Conservation (phyloP, 2,888 invertebrate genomes). For the Atrina japonica region DNA sequence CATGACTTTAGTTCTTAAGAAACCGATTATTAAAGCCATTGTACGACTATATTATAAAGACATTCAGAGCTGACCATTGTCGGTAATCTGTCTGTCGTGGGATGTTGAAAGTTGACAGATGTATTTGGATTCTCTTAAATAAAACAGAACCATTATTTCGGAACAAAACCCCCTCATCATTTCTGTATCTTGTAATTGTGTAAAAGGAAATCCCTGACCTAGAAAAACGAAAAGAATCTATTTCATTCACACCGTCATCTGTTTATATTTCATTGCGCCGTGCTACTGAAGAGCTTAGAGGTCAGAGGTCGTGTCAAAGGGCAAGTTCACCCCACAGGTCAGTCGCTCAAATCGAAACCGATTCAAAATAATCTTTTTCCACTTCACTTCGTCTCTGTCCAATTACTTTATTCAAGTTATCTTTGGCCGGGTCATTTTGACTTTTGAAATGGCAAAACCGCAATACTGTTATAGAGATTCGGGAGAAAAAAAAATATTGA, state of each 20-base stretch:
- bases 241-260: constrained; percentile 13
- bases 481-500: too few relatives aligned
- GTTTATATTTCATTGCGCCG: constrained; percentile 10
- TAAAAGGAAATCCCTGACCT: constrained; percentile 8
- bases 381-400: constrained; percentile 22
- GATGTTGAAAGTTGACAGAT: neutral
- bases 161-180: neutral
- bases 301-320: constrained; percentile 29
- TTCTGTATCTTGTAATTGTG: neutral
- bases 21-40: neutral
- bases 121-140: neutral
- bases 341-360: constrained; percentile 9
- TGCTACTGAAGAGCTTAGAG: neutral
- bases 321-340: constrained; percentile 31
- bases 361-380: constrained; percentile 24
- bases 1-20: neutral
- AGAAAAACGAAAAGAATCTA: constrained; percentile 10
- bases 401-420: constrained; percentile 35
- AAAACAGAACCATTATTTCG: neutral
- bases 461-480: too few relatives aligned
- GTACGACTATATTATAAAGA: neutral
- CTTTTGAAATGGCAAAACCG: constrained; percentile 24
- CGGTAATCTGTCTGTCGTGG: neutral
- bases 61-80: neutral
- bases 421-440: constrained; percentile 20